Evolutionary conservation across 2,888 invertebrate species (phyloP), one percentile per base, ranked within the genome.

Genomic region (Drosophila ezoana): DNA sequence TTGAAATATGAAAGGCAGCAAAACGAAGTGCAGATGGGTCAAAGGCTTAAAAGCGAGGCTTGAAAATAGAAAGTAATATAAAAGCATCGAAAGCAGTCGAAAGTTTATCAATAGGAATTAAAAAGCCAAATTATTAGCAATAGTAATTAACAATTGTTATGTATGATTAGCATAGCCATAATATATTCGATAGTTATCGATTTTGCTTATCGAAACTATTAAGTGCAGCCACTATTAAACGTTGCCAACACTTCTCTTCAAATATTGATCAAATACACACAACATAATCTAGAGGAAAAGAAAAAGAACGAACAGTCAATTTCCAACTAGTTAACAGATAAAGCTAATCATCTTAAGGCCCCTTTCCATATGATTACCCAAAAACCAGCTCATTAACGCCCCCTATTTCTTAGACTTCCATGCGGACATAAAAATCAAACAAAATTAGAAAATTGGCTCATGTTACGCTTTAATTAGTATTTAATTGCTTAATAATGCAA

Each of bases 401-500:
- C 1, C 20, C 38, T 18, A 43, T 1, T 18, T 28, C n/a, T 28
- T 1, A 18, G 5, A n/a, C 5, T n/a, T n/a, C 4, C 33, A 54
- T n/a, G 41, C n/a, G n/a, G 9, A 47, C 8, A 52, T 35, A 43
- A 41, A 61, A 59, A 64, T 59, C 43, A 61, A 40, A 49, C 8
- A 35, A 70, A 44, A 57, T 63, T 41, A 40, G 66, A 69, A 74
- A 74, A 81, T 72, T 76, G 81, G 79, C 81, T 87, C 76, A 80
- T 71, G 73, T 86, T 81, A 76, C 82, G 79, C 82, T 85, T 87
- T 86, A 87, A 86, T 86, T 87, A 79, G 81, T 82, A 86, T 87
- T 86, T 86, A 87, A 86, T 86, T 86, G 85, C 82, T 82, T 76
- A 87, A 85, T 86, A 79, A 86, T 76, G 74, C 84, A 78, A 74